Evolutionary conservation across 1,140 invertebrate genomes (phyloP), one percentile per base, ranked within the genome.

Genomic region (Neocloeon triangulifer): DNA sequence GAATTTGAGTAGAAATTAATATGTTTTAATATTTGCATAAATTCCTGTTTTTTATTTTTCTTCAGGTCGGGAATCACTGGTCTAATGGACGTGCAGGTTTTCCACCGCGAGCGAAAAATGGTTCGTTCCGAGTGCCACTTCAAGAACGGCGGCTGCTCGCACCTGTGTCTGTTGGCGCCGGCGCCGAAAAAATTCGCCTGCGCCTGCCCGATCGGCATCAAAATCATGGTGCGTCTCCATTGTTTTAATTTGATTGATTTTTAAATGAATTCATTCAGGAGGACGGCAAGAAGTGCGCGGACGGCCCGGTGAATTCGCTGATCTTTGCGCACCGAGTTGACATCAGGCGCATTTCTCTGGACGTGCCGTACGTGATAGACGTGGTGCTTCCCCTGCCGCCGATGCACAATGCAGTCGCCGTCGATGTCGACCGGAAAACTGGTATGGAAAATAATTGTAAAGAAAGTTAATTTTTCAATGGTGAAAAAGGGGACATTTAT

Each of bases 181-280:
- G 49, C 46, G 5, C 52, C 56, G 0, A 53, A 55, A 25, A 59
- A 61, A 22, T 71, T 66, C 45, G 63, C 63, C 6, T 95, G 88
- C 51, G 75, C 73, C 34, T 95, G 88, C 58, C 81, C 84, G 2
- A 81, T 77, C 20, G 86, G 85, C 4, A 68, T 91, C 2, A 66
- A 69, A 49, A 51, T 89, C 6, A 47, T 44, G 36, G 68, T 71
- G 55, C 51, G 42, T 40, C n/a, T n/a, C n/a, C n/a, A n/a, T n/a
- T n/a, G n/a, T n/a, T n/a, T n/a, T n/a, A n/a, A n/a, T n/a, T n/a
- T n/a, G n/a, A n/a, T n/a, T n/a, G n/a, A n/a, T n/a, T n/a, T n/a
- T n/a, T n/a, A n/a, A 34, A 32, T 34, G 32, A 12, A 15, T 30
- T 22, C n/a, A n/a, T n/a, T n/a, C 51, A 73, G 63, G 49, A 64